Evolutionary conservation across 2,797 vertebrate genomes (phyloP).

Genomic region (Apogon hyalosoma): DNA sequence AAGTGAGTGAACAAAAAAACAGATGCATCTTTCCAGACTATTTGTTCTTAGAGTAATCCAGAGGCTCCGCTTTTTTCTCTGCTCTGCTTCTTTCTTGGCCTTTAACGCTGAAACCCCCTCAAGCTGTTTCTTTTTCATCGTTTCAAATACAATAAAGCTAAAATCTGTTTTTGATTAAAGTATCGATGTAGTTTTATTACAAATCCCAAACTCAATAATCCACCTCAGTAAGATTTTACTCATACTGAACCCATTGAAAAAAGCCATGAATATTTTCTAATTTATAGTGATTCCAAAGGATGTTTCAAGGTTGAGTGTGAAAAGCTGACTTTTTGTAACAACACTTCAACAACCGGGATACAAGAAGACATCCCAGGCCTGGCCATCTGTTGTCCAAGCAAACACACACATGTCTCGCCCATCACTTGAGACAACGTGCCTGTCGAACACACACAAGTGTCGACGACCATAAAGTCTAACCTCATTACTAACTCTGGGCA

Average conservation of each 20-base stretch:
- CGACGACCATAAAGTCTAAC: conserved; percentile 58
- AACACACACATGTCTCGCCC: conserved; percentile 57
- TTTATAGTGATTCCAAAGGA: conserved; percentile 1
- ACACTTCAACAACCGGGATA: neutral
- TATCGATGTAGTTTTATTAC: conserved; percentile 55
- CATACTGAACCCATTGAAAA: conserved; percentile 11
- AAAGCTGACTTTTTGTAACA: neutral
- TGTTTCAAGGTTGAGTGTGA: neutral
- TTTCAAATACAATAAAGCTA: conserved; percentile 53
- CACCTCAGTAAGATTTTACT: conserved; percentile 17
- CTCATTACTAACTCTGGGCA: conserved; percentile 57
- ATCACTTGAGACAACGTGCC: conserved; percentile 41
- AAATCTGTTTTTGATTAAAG: conserved; percentile 39
- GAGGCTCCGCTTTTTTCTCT: conserved; percentile 32
- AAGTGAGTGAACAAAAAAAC: conserved; percentile 77
- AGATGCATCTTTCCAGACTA: conserved; percentile 74
- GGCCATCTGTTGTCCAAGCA: conserved; percentile 56
- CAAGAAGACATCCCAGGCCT: conserved; percentile 5
- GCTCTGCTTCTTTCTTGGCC: conserved; percentile 26
- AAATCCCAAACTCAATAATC: conserved; percentile 50
- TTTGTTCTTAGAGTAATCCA: conserved; percentile 66
- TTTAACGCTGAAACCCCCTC: conserved; percentile 13
- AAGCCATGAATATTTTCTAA: conserved; percentile 1
- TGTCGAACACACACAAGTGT: conserved; percentile 40
- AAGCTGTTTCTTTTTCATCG: conserved; percentile 37